phyloP scores from a whole-genome alignment of 2,113 vertebrate genomes.

The Alaudala cheleensis region DNA sequence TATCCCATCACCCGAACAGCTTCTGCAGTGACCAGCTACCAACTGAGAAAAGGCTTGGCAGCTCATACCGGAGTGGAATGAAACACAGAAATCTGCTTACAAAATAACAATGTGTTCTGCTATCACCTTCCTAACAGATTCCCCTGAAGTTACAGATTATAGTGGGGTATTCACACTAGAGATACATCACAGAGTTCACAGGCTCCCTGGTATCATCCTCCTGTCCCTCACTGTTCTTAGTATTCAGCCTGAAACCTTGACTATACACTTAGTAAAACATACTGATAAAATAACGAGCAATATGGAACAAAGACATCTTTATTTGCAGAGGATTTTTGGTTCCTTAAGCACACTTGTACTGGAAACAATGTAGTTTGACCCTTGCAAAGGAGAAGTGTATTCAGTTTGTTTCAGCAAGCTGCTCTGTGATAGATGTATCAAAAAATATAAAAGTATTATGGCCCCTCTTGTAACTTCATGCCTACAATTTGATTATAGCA shows the following conservation, averaged over 20 bases:
- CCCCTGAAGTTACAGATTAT: not conserved
- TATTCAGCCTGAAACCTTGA: not conserved
- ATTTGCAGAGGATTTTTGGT: not conserved
- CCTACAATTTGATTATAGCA: not conserved
- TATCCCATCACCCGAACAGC: not conserved
- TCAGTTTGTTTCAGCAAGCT: not conserved
- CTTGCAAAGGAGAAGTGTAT: not conserved
- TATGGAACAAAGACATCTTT: not conserved
- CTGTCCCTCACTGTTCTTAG: not conserved
- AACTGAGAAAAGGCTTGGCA: not conserved
- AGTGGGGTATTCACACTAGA: not conserved
- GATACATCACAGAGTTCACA: not conserved
- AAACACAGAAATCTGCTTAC: not conserved
- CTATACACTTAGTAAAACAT: not conserved
- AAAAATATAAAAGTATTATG: not conserved
- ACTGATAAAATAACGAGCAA: not conserved
- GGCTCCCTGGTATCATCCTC: not conserved
- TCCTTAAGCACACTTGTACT: not conserved
- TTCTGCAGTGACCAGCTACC: not conserved
- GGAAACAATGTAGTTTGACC: not conserved
- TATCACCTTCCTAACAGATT: conserved; percentile 1
- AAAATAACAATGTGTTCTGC: not conserved
- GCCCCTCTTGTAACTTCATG: not conserved
- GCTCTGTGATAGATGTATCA: not conserved
- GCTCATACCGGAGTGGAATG: not conserved